Base-by-base conservation (phyloP, 1,140 invertebrate species). In the Anoplolepis gracilipes region DNA sequence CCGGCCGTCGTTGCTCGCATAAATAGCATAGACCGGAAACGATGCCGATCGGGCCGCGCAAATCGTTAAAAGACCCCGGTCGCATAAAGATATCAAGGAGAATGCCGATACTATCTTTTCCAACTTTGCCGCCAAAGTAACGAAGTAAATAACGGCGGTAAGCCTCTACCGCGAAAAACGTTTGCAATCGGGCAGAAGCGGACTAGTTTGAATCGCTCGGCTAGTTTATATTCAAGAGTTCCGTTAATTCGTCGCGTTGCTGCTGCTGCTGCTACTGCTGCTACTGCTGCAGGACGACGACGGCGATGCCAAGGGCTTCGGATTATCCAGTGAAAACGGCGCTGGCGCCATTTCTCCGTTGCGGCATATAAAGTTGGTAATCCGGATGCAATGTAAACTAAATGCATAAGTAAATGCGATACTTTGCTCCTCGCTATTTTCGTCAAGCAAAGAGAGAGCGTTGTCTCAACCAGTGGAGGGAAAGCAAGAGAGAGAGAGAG, bases 371-470 rank as follows among this genome's bases (percentile, higher is more conserved):
- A 82, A 82, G 61, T 67, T 86, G 65, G 57, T 75, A 87, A 88
- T 85, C 73, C 85, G 86, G 72, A 73, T 85, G 77, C 78, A 75
- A 79, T 70, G 89, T 88, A 90, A 93, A 91, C 87, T 88, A 91
- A 90, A 90, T 89, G 85, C 89, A 92, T 91, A 92, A 92, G 89
- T 91, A 91, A 92, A 92, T 92, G 88, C 90, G 86, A 90, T 89
- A 89, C 39, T 85, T 79, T 49, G 42, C 64, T 49, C 25, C 55
- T 33, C 55, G 36, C 36, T n/a, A 28, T 81, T 69, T 16, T 42
- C 25, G n/a, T 55, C 6, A 16, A 73, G n/a, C 3, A 10, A 42
- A 36, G 39, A 55, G 69, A 16, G n/a, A 33, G 62, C n/a, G n/a
- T n/a, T n/a, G n/a, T n/a, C n/a, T 79, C 67, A 86, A 70, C 25